phyloP scores from a whole-genome alignment of 2,888 invertebrate genomes.

The Chrysolina americana region DNA sequence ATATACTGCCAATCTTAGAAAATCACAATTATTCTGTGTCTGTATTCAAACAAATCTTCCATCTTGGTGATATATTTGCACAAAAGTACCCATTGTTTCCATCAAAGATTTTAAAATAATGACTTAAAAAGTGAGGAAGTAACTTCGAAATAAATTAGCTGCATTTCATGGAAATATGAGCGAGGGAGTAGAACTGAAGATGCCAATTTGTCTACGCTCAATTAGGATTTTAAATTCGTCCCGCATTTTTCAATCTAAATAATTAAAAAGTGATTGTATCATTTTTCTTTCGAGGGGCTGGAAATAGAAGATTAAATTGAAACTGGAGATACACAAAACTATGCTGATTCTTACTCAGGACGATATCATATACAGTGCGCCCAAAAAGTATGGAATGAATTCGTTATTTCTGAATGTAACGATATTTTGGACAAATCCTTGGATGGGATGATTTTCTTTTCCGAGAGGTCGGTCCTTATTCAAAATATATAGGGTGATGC shows the following conservation, averaged over 20 bases:
- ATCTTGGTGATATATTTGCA: constrained; percentile 32
- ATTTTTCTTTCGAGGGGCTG: constrained; percentile 42
- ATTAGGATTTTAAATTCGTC: constrained; percentile 47
- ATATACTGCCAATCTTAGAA: background rate
- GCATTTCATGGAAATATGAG: constrained; percentile 57
- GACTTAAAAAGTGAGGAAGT: constrained; percentile 63
- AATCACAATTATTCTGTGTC: background rate
- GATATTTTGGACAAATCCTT: too few relatives aligned
- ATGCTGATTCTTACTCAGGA: too few relatives aligned
- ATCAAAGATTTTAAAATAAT: constrained; percentile 62
- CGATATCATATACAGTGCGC: too few relatives aligned
- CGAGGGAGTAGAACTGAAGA: constrained; percentile 49
- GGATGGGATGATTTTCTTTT: too few relatives aligned
- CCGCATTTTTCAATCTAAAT: constrained; percentile 51
- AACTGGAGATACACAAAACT: constrained; percentile 7
- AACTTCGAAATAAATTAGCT: constrained; percentile 60
- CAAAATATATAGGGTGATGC: too few relatives aligned
- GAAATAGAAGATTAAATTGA: constrained; percentile 1
- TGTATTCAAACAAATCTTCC: constrained; percentile 4
- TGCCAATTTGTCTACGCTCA: constrained; percentile 54
- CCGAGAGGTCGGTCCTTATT: too few relatives aligned
- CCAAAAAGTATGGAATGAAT: too few relatives aligned
- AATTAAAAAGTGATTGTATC: constrained; percentile 53
- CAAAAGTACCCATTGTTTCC: constrained; percentile 49
- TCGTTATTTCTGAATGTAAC: too few relatives aligned